These are phyloP conservation scores for Anoplolepis gracilipes DNA, from an alignment of 1,140 invertebrate species.

Conservation along the genomic window DNA sequence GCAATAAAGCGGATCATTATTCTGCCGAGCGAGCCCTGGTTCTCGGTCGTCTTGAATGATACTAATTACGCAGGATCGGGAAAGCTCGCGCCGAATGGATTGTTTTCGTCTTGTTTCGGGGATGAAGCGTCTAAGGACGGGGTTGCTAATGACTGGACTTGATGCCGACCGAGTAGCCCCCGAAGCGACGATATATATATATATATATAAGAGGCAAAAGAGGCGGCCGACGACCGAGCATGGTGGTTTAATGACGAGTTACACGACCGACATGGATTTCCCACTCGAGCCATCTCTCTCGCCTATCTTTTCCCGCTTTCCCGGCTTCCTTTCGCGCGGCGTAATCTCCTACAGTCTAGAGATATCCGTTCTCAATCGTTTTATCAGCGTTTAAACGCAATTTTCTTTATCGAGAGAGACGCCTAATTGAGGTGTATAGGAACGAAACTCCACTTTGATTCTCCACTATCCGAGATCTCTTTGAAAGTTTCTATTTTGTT, in stretches of 20 bases:
- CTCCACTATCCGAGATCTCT: not conserved
- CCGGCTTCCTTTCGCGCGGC: not conserved
- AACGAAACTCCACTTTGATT: not conserved
- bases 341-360: constrained; percentile 12
- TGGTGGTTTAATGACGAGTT: constrained; percentile 67
- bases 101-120: constrained; percentile 68
- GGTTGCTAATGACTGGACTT: constrained; percentile 65
- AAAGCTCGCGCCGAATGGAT: constrained; percentile 36
- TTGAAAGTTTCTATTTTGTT: not conserved
- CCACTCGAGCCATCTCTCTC: constrained; percentile 38
- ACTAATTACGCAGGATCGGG: constrained; percentile 48
- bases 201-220: no score
- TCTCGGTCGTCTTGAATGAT: constrained; percentile 12
- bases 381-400: constrained; percentile 43
- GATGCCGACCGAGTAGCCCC: constrained; percentile 26
- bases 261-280: constrained; percentile 63
- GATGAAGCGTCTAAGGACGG: constrained; percentile 52
- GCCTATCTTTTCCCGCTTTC: constrained; percentile 35
- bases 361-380: constrained; percentile 29
- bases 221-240: constrained; percentile 23
- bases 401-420: constrained; percentile 42
- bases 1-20: constrained; percentile 53
- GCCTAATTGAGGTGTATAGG: constrained; percentile 9
- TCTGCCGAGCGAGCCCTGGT: constrained; percentile 12
- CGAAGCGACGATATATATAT: constrained; percentile 4